phyloP scores from a whole-genome alignment of 2,797 vertebrate species.

The Bucorvus abyssinicus region DNA sequence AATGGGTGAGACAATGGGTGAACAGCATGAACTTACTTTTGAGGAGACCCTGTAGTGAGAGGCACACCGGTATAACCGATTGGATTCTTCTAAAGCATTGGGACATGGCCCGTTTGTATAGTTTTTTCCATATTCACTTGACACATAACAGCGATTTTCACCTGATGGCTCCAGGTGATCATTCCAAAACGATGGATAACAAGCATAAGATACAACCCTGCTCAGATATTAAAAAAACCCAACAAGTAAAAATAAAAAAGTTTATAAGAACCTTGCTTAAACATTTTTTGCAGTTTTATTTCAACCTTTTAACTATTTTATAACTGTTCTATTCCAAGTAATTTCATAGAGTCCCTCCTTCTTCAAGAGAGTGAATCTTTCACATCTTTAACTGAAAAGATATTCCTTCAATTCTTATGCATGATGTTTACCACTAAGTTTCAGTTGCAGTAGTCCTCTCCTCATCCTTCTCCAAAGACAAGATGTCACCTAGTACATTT shows the following conservation, averaged over 20 bases:
- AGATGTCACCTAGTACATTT: neutral
- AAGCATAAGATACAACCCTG: conserved; percentile 78
- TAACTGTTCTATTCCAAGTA: neutral
- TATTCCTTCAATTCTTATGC: neutral
- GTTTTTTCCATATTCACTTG: conserved; percentile 72
- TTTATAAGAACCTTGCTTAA: neutral
- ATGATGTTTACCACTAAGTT: neutral
- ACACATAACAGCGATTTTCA: conserved; percentile 67
- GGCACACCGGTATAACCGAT: conserved; percentile 88
- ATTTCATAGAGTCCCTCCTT: neutral
- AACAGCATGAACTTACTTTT: conserved; percentile 65
- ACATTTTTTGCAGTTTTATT: neutral
- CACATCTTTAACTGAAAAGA: neutral
- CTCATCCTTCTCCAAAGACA: neutral
- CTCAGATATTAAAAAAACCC: neutral
- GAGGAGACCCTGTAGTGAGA: conserved; percentile 89
- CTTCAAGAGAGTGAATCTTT: neutral
- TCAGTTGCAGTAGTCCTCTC: neutral
- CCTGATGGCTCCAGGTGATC: neutral
- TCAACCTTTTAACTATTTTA: neutral
- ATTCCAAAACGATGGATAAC: conserved; percentile 77
- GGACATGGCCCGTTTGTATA: conserved; percentile 81
- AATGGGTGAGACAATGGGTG: neutral
- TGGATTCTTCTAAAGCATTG: conserved; percentile 85
- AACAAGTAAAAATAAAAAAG: neutral